Evolutionary conservation across 1,140 invertebrate species (phyloP).

Genomic region (Drosophila equinoxialis): DNA sequence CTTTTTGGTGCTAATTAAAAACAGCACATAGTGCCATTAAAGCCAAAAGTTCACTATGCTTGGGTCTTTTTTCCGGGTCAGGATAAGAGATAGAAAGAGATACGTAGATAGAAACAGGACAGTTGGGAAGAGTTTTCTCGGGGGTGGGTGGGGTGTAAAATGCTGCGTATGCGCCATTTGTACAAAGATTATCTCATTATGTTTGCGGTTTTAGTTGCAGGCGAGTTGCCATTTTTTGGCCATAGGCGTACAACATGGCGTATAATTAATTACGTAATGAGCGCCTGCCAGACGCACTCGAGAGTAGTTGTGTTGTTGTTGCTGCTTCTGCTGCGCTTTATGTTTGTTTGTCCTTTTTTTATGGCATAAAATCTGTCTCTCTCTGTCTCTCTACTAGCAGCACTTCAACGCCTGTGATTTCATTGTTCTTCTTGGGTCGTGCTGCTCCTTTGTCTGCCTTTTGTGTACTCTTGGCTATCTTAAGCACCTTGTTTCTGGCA

Average conservation of each 20-base stretch:
- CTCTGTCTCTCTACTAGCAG: slow-evolving; percentile 23
- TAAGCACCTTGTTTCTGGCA: slow-evolving; percentile 44
- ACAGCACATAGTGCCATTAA: slow-evolving; percentile 74
- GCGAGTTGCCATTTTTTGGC: slow-evolving; percentile 54
- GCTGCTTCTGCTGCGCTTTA: slow-evolving; percentile 40
- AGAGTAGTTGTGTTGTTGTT: slow-evolving; percentile 39
- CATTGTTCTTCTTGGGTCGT: slow-evolving; percentile 40
- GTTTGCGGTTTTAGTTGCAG: slow-evolving; percentile 69
- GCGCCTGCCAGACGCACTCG: slow-evolving; percentile 64
- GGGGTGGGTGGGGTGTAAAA: background rate
- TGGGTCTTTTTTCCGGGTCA: slow-evolving; percentile 37
- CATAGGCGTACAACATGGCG: slow-evolving; percentile 70
- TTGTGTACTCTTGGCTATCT: slow-evolving; percentile 38
- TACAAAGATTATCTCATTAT: slow-evolving; percentile 78
- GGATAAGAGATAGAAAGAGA: slow-evolving; percentile 25
- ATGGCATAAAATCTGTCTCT: slow-evolving; percentile 6
- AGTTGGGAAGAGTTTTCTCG: background rate
- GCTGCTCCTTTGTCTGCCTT: slow-evolving; percentile 25
- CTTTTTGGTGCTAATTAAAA: slow-evolving; percentile 68
- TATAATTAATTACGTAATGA: slow-evolving; percentile 81
- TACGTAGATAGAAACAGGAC: slow-evolving; percentile 8
- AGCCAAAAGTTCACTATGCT: slow-evolving; percentile 70
- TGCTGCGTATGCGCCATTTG: slow-evolving; percentile 65
- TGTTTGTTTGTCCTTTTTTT: slow-evolving; percentile 20
- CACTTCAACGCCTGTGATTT: slow-evolving; percentile 27